phyloP scores from a whole-genome alignment of 2,888 invertebrate genomes.

The Diarsia mendica region DNA sequence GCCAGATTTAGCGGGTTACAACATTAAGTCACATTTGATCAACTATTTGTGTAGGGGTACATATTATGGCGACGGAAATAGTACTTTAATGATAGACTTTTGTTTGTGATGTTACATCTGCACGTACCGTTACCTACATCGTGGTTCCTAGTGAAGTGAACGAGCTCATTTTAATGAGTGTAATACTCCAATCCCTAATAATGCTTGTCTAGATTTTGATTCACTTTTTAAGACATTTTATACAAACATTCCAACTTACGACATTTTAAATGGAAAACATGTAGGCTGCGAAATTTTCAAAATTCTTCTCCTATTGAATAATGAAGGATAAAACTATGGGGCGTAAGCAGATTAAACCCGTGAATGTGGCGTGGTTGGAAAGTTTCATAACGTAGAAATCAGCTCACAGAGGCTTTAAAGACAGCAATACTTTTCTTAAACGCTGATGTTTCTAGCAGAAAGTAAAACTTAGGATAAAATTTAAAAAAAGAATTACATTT shows the following conservation, averaged over 20 bases:
- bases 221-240: no score
- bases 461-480: background rate
- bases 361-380: background rate
- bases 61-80: slow-evolving; percentile 41
- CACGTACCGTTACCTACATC: background rate
- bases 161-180: background rate
- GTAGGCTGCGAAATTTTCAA: background rate
- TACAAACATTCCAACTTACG: no score
- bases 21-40: slow-evolving; percentile 61
- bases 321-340: background rate
- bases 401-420: background rate
- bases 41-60: slow-evolving; percentile 56
- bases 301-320: background rate
- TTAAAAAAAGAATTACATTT: background rate
- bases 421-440: background rate
- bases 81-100: slow-evolving; percentile 42
- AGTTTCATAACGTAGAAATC: background rate
- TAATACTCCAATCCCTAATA: background rate
- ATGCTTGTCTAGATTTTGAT: background rate
- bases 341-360: background rate
- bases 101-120: slow-evolving; percentile 39
- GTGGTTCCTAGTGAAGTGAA: slow-evolving; percentile 2
- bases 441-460: no score
- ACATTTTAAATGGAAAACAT: no score
- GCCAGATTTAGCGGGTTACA: slow-evolving; percentile 61